phyloP scores from a whole-genome alignment of 2,888 invertebrate species.

The Diarsia dahlii region DNA sequence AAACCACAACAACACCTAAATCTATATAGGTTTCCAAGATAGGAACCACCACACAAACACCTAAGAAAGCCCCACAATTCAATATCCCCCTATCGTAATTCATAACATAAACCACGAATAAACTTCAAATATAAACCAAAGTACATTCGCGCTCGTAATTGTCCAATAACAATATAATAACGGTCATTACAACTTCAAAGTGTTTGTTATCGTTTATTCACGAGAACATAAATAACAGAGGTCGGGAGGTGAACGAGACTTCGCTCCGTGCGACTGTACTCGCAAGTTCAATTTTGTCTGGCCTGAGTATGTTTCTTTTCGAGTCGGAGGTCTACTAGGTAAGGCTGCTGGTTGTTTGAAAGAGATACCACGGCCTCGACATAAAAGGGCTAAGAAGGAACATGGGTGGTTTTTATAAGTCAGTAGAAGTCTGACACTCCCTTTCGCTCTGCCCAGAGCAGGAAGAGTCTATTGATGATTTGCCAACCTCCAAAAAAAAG shows the following conservation, averaged over 20 bases:
- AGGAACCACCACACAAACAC: neutral
- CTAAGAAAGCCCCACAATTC: slow-evolving; percentile 29
- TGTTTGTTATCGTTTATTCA: slow-evolving; percentile 64
- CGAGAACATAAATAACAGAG: slow-evolving; percentile 68
- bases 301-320: neutral
- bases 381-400: no score
- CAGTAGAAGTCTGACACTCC: no score
- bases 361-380: no score
- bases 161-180: slow-evolving; percentile 65
- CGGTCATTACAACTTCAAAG: slow-evolving; percentile 71
- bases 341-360: neutral
- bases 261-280: slow-evolving; percentile 47
- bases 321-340: neutral
- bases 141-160: slow-evolving; percentile 57
- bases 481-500: no score
- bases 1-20: neutral
- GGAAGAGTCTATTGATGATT: no score
- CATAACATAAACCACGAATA: slow-evolving; percentile 31
- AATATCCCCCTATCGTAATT: slow-evolving; percentile 16
- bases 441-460: no score
- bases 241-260: slow-evolving; percentile 65
- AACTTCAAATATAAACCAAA: slow-evolving; percentile 42
- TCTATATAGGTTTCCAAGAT: neutral
- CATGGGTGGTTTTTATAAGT: no score
- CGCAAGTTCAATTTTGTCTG: slow-evolving; percentile 28